Base-by-base conservation (phyloP, 2,113 vertebrate species). In the Cyprinodon tularosa region DNA sequence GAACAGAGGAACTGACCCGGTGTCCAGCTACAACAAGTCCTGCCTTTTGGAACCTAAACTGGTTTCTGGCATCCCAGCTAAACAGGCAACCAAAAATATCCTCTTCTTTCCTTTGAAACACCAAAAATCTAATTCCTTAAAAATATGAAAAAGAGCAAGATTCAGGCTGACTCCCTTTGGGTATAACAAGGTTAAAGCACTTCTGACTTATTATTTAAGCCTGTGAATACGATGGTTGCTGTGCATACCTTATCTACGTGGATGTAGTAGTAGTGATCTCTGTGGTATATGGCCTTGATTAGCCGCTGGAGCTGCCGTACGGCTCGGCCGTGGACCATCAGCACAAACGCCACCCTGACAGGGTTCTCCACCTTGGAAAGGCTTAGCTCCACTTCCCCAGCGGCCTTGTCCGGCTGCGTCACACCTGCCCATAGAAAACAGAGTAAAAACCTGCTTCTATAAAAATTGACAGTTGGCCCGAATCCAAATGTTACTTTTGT, bases 211-310 rank as follows among this genome's bases (percentile, higher is more conserved):
- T 22, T 77, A 66, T 74, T 77, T 61, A 50, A 48, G 29, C 29
- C 29, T 12, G 12, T 1, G 2, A 14, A 17, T 38, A 42, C 2
- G n/a, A 42, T 15, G 20, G 39, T 5, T 14, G 29, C 60, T 36
- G 36, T 47, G 37, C n/a, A 14, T 66, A 99, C 98, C 96, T 98
- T 95, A 91, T 99, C 98, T 2, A 99, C 97, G 0, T 99, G 98
- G 87, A 99, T 98, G 86, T 99, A 99, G 89, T 98, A 99, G 92
- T 95, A 99, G 89, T 99, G 97, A 86, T 96, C 95, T 44, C 90
- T 90, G 62, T 99, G 97, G 86, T 98, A 99, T 71, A 99, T 96
- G 0, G 97, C 97, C 93, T 98, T 99, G 80, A 99, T 95, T 77
- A 99, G 96, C 0, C 98, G 95, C 76, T 95, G 97, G 66, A 99